A percentile compares a stretch with the other conserved stretches of the same genome.
Evolutionary conservation across 1,140 invertebrate genomes (phyloP).

Genomic region (Leucophenga varia): DNA sequence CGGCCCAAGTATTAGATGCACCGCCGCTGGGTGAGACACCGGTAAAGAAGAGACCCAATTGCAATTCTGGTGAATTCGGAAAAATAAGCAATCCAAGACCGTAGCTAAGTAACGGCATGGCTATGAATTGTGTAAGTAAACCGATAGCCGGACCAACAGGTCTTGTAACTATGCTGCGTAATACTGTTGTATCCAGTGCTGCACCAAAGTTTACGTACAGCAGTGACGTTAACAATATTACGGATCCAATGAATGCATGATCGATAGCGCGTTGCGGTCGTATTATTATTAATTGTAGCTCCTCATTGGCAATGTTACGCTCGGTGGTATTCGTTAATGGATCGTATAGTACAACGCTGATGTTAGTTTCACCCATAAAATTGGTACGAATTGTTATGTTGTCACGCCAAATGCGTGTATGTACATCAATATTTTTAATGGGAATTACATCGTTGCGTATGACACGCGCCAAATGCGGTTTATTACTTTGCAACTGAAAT

Average conservation of each 20-base stretch:
- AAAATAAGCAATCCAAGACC: constrained; percentile 73
- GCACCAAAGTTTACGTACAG: constrained; percentile 94
- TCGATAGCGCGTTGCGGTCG: constrained; percentile 69
- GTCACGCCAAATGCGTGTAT: constrained; percentile 28
- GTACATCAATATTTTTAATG: constrained; percentile 6
- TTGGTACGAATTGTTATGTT: constrained; percentile 20
- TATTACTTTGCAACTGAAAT: constrained; percentile 28
- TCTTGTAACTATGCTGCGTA: constrained; percentile 69
- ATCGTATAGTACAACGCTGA: constrained; percentile 29
- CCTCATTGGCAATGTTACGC: constrained; percentile 14
- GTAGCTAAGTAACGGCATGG: constrained; percentile 88
- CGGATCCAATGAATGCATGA: constrained; percentile 73
- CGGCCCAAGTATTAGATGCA: constrained; percentile 94
- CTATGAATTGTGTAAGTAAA: constrained; percentile 78
- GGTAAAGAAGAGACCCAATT: constrained; percentile 87
- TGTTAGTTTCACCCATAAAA: constrained; percentile 34
- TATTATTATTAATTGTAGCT: constrained; percentile 61
- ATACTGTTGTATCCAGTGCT: constrained; percentile 75
- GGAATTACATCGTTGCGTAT: constrained; percentile 23
- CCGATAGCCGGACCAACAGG: constrained; percentile 83
- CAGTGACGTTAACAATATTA: constrained; percentile 77
- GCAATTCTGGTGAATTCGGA: constrained; percentile 68
- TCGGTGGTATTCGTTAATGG: constrained; percentile 16
- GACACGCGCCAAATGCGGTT: constrained; percentile 25
- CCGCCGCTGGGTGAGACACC: constrained; percentile 90